These are phyloP conservation scores for Thalpophila matura DNA, from an alignment of 2,888 invertebrate species.

Conservation along the genomic window DNA sequence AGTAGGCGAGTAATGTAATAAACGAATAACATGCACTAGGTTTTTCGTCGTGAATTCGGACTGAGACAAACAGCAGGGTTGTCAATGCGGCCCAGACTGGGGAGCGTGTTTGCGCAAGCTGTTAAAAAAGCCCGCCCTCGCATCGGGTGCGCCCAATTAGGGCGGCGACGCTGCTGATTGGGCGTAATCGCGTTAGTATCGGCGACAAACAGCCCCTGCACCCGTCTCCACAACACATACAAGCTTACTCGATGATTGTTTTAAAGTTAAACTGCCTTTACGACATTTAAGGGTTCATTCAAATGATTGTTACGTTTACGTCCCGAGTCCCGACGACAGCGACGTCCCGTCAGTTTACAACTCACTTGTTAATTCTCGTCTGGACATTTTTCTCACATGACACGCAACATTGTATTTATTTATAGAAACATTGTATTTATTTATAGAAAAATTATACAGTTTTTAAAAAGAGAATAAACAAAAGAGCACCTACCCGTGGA, in stretches of 20 bases:
- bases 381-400: no score
- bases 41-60: conserved; percentile 36
- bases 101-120: conserved; percentile 83
- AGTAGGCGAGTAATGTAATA: conserved; percentile 34
- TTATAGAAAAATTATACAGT: no score
- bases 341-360: neutral
- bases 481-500: no score
- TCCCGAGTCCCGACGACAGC: no score
- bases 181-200: conserved; percentile 89
- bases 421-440: no score
- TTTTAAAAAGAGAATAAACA: no score
- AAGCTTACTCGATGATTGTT: conserved; percentile 38
- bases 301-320: conserved; percentile 38
- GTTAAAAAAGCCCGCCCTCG: conserved; percentile 90
- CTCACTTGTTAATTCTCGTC: neutral
- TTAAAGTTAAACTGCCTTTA: conserved; percentile 42
- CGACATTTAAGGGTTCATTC: conserved; percentile 38
- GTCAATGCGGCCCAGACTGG: conserved; percentile 44
- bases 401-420: no score
- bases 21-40: conserved; percentile 59
- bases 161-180: conserved; percentile 89
- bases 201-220: conserved; percentile 80
- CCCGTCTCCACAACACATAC: conserved; percentile 62
- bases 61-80: conserved; percentile 38
- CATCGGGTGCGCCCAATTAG: conserved; percentile 87